Conservation (phyloP, 2,797 vertebrate species). For the Myotis vivesi region DNA sequence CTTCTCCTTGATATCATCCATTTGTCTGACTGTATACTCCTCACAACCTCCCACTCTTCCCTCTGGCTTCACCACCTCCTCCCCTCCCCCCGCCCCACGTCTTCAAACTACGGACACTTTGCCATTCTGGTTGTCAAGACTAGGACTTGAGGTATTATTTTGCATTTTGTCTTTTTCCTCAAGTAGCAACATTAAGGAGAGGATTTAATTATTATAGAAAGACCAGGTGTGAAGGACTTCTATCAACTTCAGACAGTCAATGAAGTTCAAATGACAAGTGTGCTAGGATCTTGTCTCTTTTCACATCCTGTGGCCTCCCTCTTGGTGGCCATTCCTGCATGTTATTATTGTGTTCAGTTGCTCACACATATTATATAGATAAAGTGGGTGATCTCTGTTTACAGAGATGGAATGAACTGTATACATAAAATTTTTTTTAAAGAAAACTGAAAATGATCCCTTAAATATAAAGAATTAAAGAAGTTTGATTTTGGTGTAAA, state of each 20-base stretch:
- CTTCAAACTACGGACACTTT: neutral
- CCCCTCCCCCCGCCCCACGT: rapidly evolving
- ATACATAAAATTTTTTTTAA: neutral
- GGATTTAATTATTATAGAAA: neutral
- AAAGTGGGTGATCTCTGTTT: neutral
- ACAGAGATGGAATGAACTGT: neutral
- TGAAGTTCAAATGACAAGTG: neutral
- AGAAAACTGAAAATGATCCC: neutral
- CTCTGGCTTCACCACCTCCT: rapidly evolving
- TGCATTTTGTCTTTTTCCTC: neutral
- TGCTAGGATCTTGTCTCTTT: neutral
- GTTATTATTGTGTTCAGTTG: neutral
- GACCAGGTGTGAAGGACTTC: neutral
- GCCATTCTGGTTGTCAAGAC: neutral
- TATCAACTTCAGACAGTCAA: neutral
- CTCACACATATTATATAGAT: neutral
- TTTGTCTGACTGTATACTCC: neutral
- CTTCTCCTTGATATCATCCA: neutral
- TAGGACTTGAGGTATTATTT: neutral
- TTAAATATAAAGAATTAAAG: neutral
- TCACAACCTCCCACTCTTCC: neutral
- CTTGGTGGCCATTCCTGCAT: neutral
- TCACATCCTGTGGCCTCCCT: neutral
- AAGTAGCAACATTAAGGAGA: neutral
- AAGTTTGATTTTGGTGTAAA: neutral